Base-by-base conservation (phyloP, 2,888 invertebrate species). In the Plutella xylostella region DNA sequence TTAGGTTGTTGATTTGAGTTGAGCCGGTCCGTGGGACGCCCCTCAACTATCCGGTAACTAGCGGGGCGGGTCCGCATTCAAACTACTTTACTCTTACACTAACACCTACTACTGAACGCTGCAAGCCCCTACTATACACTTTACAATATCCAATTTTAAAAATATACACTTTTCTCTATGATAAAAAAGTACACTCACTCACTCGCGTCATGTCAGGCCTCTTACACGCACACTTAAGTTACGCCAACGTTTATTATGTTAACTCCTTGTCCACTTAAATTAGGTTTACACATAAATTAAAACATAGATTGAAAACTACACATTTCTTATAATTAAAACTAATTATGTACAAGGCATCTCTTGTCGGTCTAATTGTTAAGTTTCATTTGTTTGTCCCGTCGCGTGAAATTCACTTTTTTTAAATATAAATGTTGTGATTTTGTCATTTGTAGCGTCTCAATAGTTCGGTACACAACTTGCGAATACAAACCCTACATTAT, bases 221-320 rank as follows among this genome's bases (percentile, higher is more conserved):
- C 60, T 54, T 45, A 55, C 45, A 53, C 56, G 37, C 59, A 52
- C 55, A 57, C 59, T 59, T 60, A 57, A 55, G 58, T 57, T 61
- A 44, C 50, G 48, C 49, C 57, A 55, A 54, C 48, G 60, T 37
- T 70, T 72, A 72, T 69, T 73, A 74, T 71, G 65, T 72, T 33
- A 33, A 68, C 67, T 72, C 68, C 72, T 68, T 68, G 63, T 69
- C 72, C 66, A 60, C 70, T 76, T 78, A 76, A 56, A 70, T 69
- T 72, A 76, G 69, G 69, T 75, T 74, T 79, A 80, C 71, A 76
- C 76, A 75, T 76, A 76, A 78, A 79, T 78, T 79, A 77, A 74
- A 79, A 74, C 73, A 76, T 76, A 75, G 70, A 80, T 56, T 79
- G 79, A 77, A 78, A 80, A 75, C 76, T 82, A 82, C 79, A 75